These are phyloP conservation scores for Amphimedon queenslandica DNA, from an alignment of 37 sponge, comb jelly and placozoan genomes.

Conservation along the genomic window DNA sequence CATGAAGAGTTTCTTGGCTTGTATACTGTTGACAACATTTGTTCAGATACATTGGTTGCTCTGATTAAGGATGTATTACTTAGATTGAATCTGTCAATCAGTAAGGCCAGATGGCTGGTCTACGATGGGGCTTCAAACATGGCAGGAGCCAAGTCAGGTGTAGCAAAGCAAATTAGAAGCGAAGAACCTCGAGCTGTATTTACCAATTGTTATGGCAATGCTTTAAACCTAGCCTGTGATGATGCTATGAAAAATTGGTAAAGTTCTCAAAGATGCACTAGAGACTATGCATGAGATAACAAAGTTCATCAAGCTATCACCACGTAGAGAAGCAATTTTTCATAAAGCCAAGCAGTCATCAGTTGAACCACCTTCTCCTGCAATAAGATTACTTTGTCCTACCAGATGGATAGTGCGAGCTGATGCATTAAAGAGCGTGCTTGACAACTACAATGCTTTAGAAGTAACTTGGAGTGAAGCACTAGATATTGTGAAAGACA, in stretches of 20 bases:
- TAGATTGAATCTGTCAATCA: conserved; percentile 18
- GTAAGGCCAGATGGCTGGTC: conserved; percentile 16
- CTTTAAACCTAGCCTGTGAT: conserved; percentile 41
- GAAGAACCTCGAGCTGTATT: conserved; percentile 31
- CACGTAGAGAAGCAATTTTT: conserved; percentile 27
- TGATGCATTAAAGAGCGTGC: conserved; percentile 32
- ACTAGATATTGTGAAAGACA: conserved; percentile 27
- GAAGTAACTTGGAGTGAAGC: conserved; percentile 15
- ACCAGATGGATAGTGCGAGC: conserved; percentile 47
- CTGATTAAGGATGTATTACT: conserved; percentile 28
- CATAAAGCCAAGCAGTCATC: conserved; percentile 15
- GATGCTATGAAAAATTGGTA: conserved; percentile 39
- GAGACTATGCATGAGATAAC: too few species aligned
- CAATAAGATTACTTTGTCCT: conserved; percentile 13
- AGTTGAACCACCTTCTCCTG: background rate
- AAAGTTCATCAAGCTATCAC: conserved; percentile 46
- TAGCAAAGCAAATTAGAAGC: conserved; percentile 20
- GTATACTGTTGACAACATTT: conserved; percentile 5
- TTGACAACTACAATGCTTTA: conserved; percentile 18
- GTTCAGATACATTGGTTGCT: background rate
- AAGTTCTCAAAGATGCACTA: too few species aligned
- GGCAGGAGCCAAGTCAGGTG: conserved; percentile 34
- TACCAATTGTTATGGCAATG: conserved; percentile 43
- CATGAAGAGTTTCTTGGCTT: conserved; percentile 37
- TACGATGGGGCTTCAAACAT: conserved; percentile 36